Percentiles rank a stretch among this genome's conserved stretches.
phyloP scores from a whole-genome alignment of 1,140 invertebrate species.

The Monochamus saltuarius region DNA sequence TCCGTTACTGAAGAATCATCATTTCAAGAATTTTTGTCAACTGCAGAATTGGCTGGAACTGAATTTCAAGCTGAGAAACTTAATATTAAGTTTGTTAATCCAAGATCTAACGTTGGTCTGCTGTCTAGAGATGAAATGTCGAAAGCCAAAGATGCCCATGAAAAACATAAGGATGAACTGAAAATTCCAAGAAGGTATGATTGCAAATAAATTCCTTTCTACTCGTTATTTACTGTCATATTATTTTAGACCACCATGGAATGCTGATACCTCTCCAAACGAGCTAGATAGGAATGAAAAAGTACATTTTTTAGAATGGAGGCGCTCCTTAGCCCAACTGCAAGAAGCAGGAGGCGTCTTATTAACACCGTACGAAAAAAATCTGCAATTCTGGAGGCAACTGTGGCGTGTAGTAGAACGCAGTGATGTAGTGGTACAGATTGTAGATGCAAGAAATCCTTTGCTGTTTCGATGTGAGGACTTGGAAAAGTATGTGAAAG shows the following conservation, averaged over 20 bases:
- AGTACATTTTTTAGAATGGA: conserved; percentile 86
- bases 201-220: conserved; percentile 1
- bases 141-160: conserved; percentile 62
- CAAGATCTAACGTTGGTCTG: conserved; percentile 61
- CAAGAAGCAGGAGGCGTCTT: conserved; percentile 80
- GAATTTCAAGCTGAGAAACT: conserved; percentile 92
- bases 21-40: conserved; percentile 93
- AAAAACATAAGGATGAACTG: conserved; percentile 65
- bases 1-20: conserved; percentile 95
- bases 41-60: conserved; percentile 88
- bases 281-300: conserved; percentile 78
- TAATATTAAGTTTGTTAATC: conserved; percentile 78
- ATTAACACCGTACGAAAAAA: conserved; percentile 97
- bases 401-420: conserved; percentile 97
- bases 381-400: conserved; percentile 98
- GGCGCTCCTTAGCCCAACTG: conserved; percentile 73
- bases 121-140: conserved; percentile 65
- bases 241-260: conserved; percentile 76
- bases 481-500: conserved; percentile 90
- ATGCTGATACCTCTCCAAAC: conserved; percentile 68
- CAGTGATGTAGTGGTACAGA: conserved; percentile 93
- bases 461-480: conserved; percentile 92
- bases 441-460: conserved; percentile 97
- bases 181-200: conserved; percentile 74
- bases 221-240: background rate